Base-by-base conservation (phyloP, 1,140 invertebrate genomes). In the Portunus trituberculatus region DNA sequence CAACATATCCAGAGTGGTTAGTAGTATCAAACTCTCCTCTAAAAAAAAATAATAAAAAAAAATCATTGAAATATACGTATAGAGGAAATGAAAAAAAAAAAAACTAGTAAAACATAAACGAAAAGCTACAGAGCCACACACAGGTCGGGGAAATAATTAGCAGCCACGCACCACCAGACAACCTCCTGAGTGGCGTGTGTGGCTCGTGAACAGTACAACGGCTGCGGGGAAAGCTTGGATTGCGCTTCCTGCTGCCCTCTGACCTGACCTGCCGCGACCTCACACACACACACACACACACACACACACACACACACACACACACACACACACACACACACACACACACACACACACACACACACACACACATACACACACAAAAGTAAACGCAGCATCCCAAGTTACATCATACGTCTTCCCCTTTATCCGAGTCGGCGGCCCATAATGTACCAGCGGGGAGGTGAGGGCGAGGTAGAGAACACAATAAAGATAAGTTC, bases 321-420 rank as follows among this genome's bases (percentile, higher is more conserved):
- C 84, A 87, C 84, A 87, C 84, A 87, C 84, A 87, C 84, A 87
- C 84, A 87, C 84, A 87, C 84, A 87, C 84, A 32, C 84, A 87
- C 84, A 87, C 84, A 87, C 84, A 87, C 84, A 31, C 84, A 87
- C 84, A 87, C 84, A 87, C 84, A 87, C 84, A 87, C 84, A 87
- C 84, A 87, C 84, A 31, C 84, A 87, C 84, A 87, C 84, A 87
- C 84, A 87, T 28, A 87, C 84, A 87, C 84, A 87, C 84, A 32
- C 29, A 31, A 16, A 31, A 32, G 1, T 20, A 32, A 32, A 87
- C 29, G 16, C 29, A 7, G 16, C 67, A 76, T 25, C 67, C 67
- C 67, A 76, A 76, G 67, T 76, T 76, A 76, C 67, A 76, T 76
- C 67, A 76, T 76, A 76, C 67, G 67, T 76, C 67, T 76, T 76